phyloP scores from a whole-genome alignment of 2,888 invertebrate genomes.

The Drosophila nr. perissopoda region DNA sequence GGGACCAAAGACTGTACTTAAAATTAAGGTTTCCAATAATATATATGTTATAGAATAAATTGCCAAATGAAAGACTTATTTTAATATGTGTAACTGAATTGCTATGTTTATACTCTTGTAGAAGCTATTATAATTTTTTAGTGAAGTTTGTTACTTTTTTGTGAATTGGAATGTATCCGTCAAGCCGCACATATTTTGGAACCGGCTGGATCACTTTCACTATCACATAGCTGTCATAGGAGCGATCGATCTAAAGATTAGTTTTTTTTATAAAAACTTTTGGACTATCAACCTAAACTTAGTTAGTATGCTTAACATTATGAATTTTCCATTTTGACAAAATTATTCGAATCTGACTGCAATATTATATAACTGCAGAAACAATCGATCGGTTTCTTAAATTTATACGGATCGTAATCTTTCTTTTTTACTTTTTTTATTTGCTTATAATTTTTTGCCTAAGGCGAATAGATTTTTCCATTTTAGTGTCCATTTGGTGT shows the following conservation, averaged over 20 bases:
- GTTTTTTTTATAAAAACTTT: not conserved
- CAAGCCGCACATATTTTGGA: not conserved
- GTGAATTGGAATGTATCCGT: not conserved
- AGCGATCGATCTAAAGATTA: not conserved
- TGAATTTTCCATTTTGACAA: no score
- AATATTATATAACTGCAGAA: no score
- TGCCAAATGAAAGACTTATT: not conserved
- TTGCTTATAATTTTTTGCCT: no score
- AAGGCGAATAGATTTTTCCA: not conserved
- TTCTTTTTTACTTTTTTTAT: no score
- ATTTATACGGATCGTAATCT: no score
- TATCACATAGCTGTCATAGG: not conserved
- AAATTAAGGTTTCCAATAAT: constrained; percentile 13
- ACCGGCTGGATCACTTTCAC: not conserved
- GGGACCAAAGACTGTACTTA: constrained; percentile 63
- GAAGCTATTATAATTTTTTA: not conserved
- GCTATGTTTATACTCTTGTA: not conserved
- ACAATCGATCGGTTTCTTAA: no score
- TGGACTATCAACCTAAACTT: no score
- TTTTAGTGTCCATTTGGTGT: not conserved
- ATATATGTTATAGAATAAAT: constrained; percentile 5
- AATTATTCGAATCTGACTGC: no score
- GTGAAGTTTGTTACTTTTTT: not conserved
- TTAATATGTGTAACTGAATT: not conserved
- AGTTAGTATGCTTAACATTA: no score